phyloP scores from a whole-genome alignment of 2,113 vertebrate genomes.

The Columba livia region DNA sequence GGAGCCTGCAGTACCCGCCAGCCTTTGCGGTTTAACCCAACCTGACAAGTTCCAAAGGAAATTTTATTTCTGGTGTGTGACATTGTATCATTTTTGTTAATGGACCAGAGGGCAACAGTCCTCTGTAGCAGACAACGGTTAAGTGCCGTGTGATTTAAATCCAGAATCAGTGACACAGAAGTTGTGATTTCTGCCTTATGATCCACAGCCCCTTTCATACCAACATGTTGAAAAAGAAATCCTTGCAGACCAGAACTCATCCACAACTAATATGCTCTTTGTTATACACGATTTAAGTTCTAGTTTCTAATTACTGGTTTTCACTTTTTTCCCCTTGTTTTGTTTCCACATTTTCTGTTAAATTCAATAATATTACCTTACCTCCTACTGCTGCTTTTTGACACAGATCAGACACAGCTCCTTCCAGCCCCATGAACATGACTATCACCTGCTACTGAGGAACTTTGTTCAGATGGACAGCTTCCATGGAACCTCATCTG shows the following conservation, averaged over 20 bases:
- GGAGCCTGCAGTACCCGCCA: background rate
- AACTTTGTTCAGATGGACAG: background rate
- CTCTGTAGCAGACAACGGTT: background rate
- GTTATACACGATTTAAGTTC: background rate
- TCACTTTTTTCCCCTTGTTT: accelerated
- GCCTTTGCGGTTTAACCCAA: background rate
- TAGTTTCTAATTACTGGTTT: background rate
- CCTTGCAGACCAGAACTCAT: background rate
- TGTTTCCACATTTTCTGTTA: background rate
- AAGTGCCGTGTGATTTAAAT: background rate
- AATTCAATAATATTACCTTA: background rate
- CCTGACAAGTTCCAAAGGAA: background rate
- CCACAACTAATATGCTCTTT: background rate
- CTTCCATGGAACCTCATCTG: no score
- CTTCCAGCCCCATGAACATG: accelerated
- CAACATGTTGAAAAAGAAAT: background rate
- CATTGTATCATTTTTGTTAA: background rate
- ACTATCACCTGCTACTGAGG: background rate
- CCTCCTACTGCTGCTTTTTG: background rate
- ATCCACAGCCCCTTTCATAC: background rate
- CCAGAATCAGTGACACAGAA: background rate
- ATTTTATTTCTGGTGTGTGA: background rate
- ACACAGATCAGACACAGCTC: background rate
- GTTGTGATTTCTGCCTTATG: background rate
- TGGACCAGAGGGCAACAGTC: background rate